phyloP scores from a whole-genome alignment of 1,140 invertebrate species.

The Centruroides sculpturatus region DNA sequence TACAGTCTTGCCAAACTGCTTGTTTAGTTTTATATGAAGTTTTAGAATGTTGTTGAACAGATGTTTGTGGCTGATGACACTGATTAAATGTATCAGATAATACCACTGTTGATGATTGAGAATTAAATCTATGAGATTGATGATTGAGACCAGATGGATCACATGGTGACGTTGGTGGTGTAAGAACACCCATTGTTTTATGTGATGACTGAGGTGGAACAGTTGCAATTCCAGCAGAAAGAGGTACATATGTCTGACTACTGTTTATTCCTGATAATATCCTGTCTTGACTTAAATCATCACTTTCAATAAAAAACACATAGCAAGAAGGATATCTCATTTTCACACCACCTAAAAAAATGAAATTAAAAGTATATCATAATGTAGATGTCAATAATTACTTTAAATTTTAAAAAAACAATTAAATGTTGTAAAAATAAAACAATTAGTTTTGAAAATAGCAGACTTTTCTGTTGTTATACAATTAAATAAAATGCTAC shows the following conservation, averaged over 20 bases:
- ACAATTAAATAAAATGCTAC: too few relatives aligned
- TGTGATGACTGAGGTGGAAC: too few relatives aligned
- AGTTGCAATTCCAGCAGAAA: too few relatives aligned
- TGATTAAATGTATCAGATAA: neutral
- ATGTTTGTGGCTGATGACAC: neutral
- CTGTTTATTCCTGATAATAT: too few relatives aligned
- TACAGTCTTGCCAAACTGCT: slow-evolving; percentile 12
- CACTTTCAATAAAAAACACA: slow-evolving; percentile 78
- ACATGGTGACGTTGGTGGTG: slow-evolving; percentile 27
- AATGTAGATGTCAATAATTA: too few relatives aligned
- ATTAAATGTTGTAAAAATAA: too few relatives aligned
- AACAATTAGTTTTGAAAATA: too few relatives aligned
- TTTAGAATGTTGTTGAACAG: neutral
- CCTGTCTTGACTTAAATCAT: slow-evolving; percentile 29
- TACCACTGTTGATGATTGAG: neutral
- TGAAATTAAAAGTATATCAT: too few relatives aligned
- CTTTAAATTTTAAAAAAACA: too few relatives aligned
- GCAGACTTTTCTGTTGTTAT: too few relatives aligned
- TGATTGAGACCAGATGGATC: slow-evolving; percentile 12
- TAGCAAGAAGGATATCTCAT: slow-evolving; percentile 91
- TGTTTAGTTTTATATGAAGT: slow-evolving; percentile 5
- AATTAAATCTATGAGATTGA: too few relatives aligned
- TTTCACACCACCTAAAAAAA: slow-evolving; percentile 54
- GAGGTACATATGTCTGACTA: too few relatives aligned
- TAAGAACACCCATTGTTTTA: slow-evolving; percentile 15